These are phyloP conservation scores for Parnassius glacialis DNA, from an alignment of 2,888 invertebrate species.

Conservation along the genomic window DNA sequence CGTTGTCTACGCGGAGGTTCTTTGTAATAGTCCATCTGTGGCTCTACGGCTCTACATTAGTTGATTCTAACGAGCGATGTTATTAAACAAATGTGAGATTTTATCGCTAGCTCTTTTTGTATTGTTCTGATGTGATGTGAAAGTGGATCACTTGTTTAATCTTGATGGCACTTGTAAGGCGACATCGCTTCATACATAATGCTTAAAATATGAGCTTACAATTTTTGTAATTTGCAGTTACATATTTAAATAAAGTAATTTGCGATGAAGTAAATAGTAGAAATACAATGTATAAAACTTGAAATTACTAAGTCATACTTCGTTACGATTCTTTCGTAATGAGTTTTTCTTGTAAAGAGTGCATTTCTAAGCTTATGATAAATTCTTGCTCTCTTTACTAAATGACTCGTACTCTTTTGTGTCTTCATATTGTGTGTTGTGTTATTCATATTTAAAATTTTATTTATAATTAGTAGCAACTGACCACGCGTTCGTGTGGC, in stretches of 20 bases:
- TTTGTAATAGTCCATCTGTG: constrained; percentile 41
- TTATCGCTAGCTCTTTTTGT: constrained; percentile 61
- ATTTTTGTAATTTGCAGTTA: constrained; percentile 20
- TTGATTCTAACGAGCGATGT: constrained; percentile 71
- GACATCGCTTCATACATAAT: constrained; percentile 14
- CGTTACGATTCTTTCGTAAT: constrained; percentile 3
- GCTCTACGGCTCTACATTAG: constrained; percentile 56
- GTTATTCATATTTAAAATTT: too few species aligned
- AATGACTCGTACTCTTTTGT: too few species aligned
- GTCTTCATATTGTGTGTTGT: too few species aligned
- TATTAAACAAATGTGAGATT: constrained; percentile 76
- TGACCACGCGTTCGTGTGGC: too few species aligned
- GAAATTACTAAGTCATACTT: neutral
- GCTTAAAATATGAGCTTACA: constrained; percentile 8
- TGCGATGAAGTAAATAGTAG: constrained; percentile 15
- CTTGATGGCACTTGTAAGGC: constrained; percentile 31
- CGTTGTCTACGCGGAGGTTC: constrained; percentile 44
- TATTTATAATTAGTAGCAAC: too few species aligned
- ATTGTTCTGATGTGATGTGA: constrained; percentile 58
- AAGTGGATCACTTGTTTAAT: constrained; percentile 51
- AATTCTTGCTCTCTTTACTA: too few species aligned
- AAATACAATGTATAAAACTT: constrained; percentile 4
- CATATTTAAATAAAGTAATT: constrained; percentile 21
- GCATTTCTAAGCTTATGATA: too few species aligned
- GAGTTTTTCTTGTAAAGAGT: too few species aligned